Conservation (phyloP, 23 tunicate genomes). For the Phallusia fumigata region DNA sequence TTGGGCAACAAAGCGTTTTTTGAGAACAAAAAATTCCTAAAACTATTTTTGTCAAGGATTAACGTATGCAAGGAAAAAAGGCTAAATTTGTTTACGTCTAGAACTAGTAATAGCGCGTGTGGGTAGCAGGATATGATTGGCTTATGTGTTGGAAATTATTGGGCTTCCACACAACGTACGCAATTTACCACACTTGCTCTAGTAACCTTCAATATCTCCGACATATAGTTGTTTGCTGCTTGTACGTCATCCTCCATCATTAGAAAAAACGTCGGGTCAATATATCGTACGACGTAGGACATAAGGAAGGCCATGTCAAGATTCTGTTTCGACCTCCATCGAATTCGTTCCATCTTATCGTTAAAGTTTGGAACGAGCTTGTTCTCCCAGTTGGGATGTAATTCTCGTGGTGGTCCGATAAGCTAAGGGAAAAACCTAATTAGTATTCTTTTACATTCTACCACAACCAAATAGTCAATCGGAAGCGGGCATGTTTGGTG, state of each 20-base stretch:
- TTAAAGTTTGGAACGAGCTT: constrained; percentile 23
- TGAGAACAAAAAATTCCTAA: too few relatives aligned
- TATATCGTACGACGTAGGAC: constrained; percentile 35
- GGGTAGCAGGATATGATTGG: too few relatives aligned
- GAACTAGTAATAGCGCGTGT: too few relatives aligned
- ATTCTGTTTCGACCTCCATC: constrained; percentile 67
- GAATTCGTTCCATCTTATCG: constrained; percentile 37
- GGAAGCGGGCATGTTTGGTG: too few relatives aligned
- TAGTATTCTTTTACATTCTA: too few relatives aligned
- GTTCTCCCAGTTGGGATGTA: constrained; percentile 23
- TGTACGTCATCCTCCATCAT: constrained; percentile 77
- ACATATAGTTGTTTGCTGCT: constrained; percentile 25
- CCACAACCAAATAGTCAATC: too few relatives aligned
- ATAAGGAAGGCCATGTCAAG: constrained; percentile 47
- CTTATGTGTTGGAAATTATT: too few relatives aligned
- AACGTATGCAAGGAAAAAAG: too few relatives aligned
- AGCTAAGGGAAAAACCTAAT: constrained; percentile 11
- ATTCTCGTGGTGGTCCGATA: constrained; percentile 22
- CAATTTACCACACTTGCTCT: too few relatives aligned
- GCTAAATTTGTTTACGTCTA: too few relatives aligned
- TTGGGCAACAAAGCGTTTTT: not conserved
- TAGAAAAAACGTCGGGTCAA: constrained; percentile 34
- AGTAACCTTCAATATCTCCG: constrained; percentile 12
- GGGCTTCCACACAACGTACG: too few relatives aligned
- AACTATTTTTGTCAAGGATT: too few relatives aligned